Evolutionary conservation across 2,888 invertebrate species (phyloP).

Genomic region (Itoplectis maculator): DNA sequence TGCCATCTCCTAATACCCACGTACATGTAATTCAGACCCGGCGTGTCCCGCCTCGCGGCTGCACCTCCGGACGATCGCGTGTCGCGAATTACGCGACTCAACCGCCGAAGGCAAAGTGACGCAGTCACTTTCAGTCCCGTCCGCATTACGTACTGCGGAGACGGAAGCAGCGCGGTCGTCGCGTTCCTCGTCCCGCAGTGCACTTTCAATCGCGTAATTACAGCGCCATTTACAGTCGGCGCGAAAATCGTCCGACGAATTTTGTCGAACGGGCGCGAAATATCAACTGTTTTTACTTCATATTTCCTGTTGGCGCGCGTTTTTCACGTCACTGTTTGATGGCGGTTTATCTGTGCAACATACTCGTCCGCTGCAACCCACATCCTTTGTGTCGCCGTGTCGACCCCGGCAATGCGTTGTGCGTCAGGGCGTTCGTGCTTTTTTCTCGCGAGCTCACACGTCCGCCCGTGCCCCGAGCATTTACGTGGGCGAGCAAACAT

Average conservation of each 20-base stretch:
- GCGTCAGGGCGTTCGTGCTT: constrained; percentile 14
- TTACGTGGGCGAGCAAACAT: constrained; percentile 26
- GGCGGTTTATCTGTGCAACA: constrained; percentile 1
- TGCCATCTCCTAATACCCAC: constrained; percentile 1
- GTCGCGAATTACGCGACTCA: constrained; percentile 73
- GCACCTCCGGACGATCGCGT: constrained; percentile 74
- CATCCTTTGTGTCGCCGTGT: not conserved
- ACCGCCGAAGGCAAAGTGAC: constrained; percentile 47
- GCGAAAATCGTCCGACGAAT: not conserved
- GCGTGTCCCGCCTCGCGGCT: constrained; percentile 42
- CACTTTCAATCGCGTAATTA: not conserved
- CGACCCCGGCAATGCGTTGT: no score
- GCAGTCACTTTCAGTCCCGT: constrained; percentile 20
- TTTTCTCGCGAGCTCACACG: constrained; percentile 11
- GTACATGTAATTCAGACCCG: constrained; percentile 14
- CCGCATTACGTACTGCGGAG: constrained; percentile 19
- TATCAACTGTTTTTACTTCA: not conserved
- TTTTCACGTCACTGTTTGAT: not conserved
- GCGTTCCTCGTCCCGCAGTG: not conserved
- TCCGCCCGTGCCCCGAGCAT: constrained; percentile 5
- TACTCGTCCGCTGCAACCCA: not conserved
- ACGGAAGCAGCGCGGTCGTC: no score
- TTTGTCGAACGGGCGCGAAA: no score
- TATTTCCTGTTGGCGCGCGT: no score
- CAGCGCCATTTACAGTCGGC: not conserved